Evolutionary conservation across 2,888 invertebrate genomes (phyloP), one percentile per base, ranked within the genome.

Genomic region (Crioceris asparagi): DNA sequence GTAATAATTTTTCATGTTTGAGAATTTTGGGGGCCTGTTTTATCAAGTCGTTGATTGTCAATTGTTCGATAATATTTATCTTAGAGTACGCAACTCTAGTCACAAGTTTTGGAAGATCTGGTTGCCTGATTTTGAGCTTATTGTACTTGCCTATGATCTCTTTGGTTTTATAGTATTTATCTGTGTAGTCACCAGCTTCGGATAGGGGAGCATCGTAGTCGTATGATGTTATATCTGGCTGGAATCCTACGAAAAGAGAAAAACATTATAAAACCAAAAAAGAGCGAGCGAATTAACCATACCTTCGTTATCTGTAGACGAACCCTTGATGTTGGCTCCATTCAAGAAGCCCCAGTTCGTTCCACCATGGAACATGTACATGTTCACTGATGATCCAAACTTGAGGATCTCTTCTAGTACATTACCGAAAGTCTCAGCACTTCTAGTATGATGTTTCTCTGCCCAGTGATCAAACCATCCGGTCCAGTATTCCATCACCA

Each of bases 331-430:
- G 14, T 45, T 50, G 17, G 47, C 53, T 17, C 62, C 62, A 38
- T 58, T 62, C 25, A 59, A 77, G 51, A 80, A 88, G 36, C 77
- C 86, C 55, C 81, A 86, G 55, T 86, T 91, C 1, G 85, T 84
- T 32, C 93, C 92, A 11, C 93, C 93, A 53, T 79, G 81, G 63
- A 90, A 91, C 83, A 93, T 86, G 59, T 92, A 94, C 51, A 92
- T 76, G 55, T 90, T 93, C 21, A 92, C 77, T 33, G 80, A 77
- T 8, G 74, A 72, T 4, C 61, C 61, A 44, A 58, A 59, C 3
- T 42, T 33, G 15, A 57, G 31, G 25, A 56, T 54, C 21, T 33
- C 36, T 34, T 52, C 49, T 21, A 41, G 41, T 6, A 36, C 31
- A 6, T 37, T 8, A 17, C 26, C 19, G 23, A 32, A 44, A 2